Conservation (phyloP, 2,888 invertebrate species). For the Adelphocoris suturalis region DNA sequence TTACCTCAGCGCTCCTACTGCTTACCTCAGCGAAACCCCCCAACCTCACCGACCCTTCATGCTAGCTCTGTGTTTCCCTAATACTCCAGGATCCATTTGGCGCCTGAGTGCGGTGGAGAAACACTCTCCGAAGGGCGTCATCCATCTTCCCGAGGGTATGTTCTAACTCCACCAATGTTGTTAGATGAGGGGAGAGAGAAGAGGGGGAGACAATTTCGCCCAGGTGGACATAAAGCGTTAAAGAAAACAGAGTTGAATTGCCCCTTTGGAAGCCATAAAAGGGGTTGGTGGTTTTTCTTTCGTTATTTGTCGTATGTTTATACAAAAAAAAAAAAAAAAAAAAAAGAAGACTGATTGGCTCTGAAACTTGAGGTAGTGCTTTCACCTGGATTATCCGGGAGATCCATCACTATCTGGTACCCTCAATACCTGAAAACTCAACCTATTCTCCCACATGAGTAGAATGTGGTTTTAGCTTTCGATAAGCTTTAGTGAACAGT, state of each 20-base stretch:
- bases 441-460: neutral
- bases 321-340: conserved; percentile 15
- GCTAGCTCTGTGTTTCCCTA: conserved; percentile 22
- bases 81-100: conserved; percentile 56
- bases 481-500: neutral
- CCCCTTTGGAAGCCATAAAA: neutral
- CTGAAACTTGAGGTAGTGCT: neutral
- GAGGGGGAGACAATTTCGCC: neutral
- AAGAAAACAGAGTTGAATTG: conserved; percentile 30
- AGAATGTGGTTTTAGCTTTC: neutral
- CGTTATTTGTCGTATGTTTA: neutral
- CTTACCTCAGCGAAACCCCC: neutral
- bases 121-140: conserved; percentile 46
- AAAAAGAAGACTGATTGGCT: conserved; percentile 3
- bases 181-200: no score
- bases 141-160: conserved; percentile 48
- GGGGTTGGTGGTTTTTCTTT: neutral
- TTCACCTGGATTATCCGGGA: neutral
- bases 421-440: neutral
- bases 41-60: no score
- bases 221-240: neutral
- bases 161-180: neutral
- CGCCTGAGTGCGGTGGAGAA: conserved; percentile 44
- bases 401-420: neutral
- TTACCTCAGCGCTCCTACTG: conserved; percentile 22